These are phyloP conservation scores for Sipha maydis DNA, from an alignment of 2,888 invertebrate genomes.

Conservation along the genomic window DNA sequence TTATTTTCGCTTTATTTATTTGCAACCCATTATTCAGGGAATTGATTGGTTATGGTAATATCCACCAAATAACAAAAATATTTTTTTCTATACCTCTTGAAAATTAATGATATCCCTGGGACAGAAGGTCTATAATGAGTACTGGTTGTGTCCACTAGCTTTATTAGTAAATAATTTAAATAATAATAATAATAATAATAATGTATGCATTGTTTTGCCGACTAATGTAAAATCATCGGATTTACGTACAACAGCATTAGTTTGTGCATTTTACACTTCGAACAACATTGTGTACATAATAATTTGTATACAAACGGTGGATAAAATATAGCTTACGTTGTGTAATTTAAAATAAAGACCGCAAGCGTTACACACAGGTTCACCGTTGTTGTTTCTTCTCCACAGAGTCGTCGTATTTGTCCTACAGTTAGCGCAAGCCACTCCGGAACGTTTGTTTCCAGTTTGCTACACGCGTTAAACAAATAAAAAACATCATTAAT, in stretches of 20 bases:
- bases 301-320: neutral
- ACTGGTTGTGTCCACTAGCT: neutral
- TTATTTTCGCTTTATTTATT: no score
- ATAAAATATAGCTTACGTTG: conserved; percentile 69
- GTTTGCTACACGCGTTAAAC: conserved; percentile 66
- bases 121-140: no score
- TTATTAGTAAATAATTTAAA: neutral
- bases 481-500: neutral
- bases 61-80: no score
- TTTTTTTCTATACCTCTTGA: no score
- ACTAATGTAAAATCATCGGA: neutral
- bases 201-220: neutral
- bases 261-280: neutral
- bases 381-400: conserved; percentile 97
- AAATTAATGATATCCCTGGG: no score
- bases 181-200: neutral
- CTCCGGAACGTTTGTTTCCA: conserved; percentile 72
- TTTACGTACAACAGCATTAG: neutral
- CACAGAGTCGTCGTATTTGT: conserved; percentile 88
- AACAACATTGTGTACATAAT: neutral
- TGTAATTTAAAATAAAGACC: conserved; percentile 89
- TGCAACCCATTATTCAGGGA: no score
- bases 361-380: conserved; percentile 90
- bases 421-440: conserved; percentile 66
- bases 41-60: no score